phyloP scores from a whole-genome alignment of 2,113 vertebrate genomes.

The Hydropotes inermis region DNA sequence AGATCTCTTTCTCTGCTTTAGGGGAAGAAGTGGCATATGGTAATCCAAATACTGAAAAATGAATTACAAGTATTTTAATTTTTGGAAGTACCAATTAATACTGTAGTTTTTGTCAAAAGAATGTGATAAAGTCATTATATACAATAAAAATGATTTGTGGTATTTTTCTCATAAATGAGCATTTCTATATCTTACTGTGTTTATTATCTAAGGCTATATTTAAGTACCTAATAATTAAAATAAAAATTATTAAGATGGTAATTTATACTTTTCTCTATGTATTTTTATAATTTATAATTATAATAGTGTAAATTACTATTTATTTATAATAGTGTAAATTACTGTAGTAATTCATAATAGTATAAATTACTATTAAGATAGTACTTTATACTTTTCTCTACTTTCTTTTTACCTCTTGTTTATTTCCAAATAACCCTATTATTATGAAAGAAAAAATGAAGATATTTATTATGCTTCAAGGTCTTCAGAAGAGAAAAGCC shows the following conservation, averaged over 20 bases:
- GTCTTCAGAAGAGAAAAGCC: background rate
- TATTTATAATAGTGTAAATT: background rate
- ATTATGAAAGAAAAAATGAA: constrained; percentile 16
- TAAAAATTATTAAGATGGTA: background rate
- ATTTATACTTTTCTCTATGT: constrained; percentile 1
- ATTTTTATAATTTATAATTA: background rate
- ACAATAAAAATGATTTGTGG: constrained; percentile 9
- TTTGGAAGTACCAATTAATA: background rate
- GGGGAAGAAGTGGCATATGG: background rate
- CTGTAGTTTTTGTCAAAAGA: background rate
- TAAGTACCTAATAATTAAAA: constrained; percentile 30
- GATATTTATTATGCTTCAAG: background rate
- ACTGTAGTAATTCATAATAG: background rate
- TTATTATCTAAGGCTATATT: background rate
- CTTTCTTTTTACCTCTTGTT: background rate
- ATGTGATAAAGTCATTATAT: background rate
- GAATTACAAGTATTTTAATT: background rate
- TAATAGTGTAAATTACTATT: background rate
- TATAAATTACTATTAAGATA: background rate
- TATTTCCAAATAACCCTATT: constrained; percentile 1
- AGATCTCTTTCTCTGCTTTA: background rate
- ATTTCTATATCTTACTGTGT: background rate
- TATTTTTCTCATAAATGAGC: constrained; percentile 23
- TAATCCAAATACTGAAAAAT: background rate
- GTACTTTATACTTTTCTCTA: background rate